Evolutionary conservation across 2,888 invertebrate genomes (phyloP).

Genomic region (Byasa hedistus): DNA sequence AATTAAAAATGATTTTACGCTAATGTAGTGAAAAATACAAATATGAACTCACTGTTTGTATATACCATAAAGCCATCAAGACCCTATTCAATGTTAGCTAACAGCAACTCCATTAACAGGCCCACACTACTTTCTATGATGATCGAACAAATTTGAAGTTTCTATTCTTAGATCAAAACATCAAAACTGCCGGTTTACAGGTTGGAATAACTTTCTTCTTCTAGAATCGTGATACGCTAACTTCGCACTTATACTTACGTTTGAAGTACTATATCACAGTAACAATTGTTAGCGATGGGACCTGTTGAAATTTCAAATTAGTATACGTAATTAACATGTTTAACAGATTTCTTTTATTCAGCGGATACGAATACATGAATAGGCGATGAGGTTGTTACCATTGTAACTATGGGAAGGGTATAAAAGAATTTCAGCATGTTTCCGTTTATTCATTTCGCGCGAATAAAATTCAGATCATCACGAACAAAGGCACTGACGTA

Average conservation of each 20-base stretch:
- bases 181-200: constrained; percentile 22
- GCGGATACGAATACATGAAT: constrained; percentile 24
- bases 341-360: constrained; percentile 29
- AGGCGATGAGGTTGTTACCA: constrained; percentile 21
- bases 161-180: constrained; percentile 25
- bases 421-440: background rate
- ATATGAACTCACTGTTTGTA: too few species aligned
- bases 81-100: background rate
- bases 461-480: background rate
- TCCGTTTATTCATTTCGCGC: background rate
- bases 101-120: constrained; percentile 7
- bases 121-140: constrained; percentile 28
- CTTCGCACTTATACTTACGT: background rate
- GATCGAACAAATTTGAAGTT: constrained; percentile 27
- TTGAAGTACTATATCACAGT: constrained; percentile 6
- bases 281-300: constrained; percentile 6
- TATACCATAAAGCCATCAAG: too few species aligned
- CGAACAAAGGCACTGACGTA: background rate
- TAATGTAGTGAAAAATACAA: too few species aligned
- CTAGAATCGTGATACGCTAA: background rate
- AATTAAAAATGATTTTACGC: too few species aligned
- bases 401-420: background rate
- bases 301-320: constrained; percentile 25
- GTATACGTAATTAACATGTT: constrained; percentile 27
- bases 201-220: constrained; percentile 13